Evolutionary conservation across 2,888 invertebrate genomes (phyloP).

Genomic region (Harmothoe impar): DNA sequence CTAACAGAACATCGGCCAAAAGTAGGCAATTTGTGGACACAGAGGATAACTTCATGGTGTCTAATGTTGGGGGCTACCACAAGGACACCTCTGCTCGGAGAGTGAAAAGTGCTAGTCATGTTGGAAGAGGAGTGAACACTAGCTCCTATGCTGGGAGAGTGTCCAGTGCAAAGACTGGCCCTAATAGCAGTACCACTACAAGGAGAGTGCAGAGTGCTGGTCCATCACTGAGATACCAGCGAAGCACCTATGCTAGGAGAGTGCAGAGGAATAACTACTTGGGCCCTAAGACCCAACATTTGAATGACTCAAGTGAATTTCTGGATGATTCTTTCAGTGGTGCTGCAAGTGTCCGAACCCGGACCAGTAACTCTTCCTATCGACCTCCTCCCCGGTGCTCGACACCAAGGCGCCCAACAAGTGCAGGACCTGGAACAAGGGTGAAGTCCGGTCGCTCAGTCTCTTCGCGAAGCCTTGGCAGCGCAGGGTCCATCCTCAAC

Average conservation of each 20-base stretch:
- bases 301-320: neutral
- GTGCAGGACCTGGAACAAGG: neutral
- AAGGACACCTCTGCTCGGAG: neutral
- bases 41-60: slow-evolving; percentile 5
- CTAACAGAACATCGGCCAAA: neutral
- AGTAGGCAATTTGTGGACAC: neutral
- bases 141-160: slow-evolving; percentile 15
- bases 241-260: slow-evolving; percentile 12
- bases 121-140: neutral
- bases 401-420: neutral
- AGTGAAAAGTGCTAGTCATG: slow-evolving; percentile 27
- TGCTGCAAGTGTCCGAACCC: neutral
- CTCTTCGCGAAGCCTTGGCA: neutral
- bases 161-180: neutral
- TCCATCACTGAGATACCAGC: neutral
- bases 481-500: neutral
- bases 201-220: slow-evolving; percentile 47
- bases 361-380: neutral
- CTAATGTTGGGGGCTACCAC: neutral
- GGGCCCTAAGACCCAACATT: neutral
- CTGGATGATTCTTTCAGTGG: neutral
- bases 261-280: neutral
- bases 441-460: neutral
- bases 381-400: too few species aligned
- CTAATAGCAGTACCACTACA: neutral